These are phyloP conservation scores for Ptychadena robeensis DNA, from an alignment of 2,797 vertebrate genomes.

Conservation along the genomic window DNA sequence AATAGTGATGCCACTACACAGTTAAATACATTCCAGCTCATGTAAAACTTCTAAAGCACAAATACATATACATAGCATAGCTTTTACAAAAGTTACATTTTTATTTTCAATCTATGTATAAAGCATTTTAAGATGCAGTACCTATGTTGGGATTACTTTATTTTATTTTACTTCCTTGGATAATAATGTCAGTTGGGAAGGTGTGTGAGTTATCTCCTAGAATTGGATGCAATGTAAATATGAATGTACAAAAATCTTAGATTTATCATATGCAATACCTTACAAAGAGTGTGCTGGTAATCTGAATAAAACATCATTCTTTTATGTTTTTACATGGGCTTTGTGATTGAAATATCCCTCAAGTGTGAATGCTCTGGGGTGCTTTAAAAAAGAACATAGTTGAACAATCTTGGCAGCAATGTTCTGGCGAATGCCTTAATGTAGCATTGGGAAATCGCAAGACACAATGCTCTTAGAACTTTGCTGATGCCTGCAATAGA, in stretches of 20 bases:
- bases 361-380: slow-evolving; percentile 8
- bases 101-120: too few relatives aligned
- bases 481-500: slow-evolving; percentile 19
- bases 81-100: too few relatives aligned
- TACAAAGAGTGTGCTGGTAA: background rate
- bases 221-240: too few relatives aligned
- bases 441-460: background rate
- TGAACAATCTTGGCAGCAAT: background rate
- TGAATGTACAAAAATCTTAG: background rate
- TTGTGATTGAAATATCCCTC: background rate
- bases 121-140: too few relatives aligned
- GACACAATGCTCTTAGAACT: background rate
- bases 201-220: too few relatives aligned
- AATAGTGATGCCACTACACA: too few relatives aligned
- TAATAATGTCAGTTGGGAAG: too few relatives aligned
- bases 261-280: background rate
- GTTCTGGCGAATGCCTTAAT: background rate
- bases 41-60: too few relatives aligned
- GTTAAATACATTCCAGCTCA: too few relatives aligned
- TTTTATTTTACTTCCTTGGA: too few relatives aligned
- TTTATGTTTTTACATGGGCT: background rate
- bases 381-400: background rate
- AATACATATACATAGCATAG: too few relatives aligned
- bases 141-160: too few relatives aligned
- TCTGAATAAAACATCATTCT: background rate